Evolutionary conservation across 2,888 invertebrate genomes (phyloP).

Genomic region (Catocala fraxini): DNA sequence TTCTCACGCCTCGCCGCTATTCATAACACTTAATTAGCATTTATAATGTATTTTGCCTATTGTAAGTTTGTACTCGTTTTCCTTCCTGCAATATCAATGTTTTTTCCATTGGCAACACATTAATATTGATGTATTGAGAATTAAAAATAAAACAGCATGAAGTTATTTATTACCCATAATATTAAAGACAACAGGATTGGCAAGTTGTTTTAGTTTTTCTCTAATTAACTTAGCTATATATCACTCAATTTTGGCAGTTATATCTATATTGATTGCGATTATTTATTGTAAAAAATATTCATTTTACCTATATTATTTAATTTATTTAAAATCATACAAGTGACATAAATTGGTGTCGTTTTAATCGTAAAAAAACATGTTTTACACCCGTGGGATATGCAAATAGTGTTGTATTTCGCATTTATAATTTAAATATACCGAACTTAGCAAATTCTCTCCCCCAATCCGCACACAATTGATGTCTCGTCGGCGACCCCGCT

Average conservation of each 20-base stretch:
- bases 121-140: background rate
- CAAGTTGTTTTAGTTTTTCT: conserved; percentile 25
- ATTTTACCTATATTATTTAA: conserved; percentile 2
- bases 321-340: conserved; percentile 35
- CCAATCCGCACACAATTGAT: conserved; percentile 81
- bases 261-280: conserved; percentile 31
- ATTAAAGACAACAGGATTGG: conserved; percentile 32
- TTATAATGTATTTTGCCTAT: too few species aligned
- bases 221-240: conserved; percentile 39
- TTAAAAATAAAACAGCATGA: background rate
- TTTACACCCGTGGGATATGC: conserved; percentile 82
- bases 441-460: conserved; percentile 83
- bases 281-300: background rate
- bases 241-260: conserved; percentile 34
- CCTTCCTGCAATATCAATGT: too few species aligned
- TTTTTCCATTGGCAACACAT: background rate
- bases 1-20: too few species aligned
- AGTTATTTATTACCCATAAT: conserved; percentile 27
- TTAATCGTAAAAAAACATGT: conserved; percentile 49
- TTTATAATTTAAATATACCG: conserved; percentile 86
- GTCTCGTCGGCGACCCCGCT: conserved; percentile 75
- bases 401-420: conserved; percentile 80
- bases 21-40: too few species aligned
- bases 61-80: too few species aligned
- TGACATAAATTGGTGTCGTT: conserved; percentile 44